Evolutionary conservation across 2,113 vertebrate genomes (phyloP).

Genomic region (Motacilla tschutschensis): DNA sequence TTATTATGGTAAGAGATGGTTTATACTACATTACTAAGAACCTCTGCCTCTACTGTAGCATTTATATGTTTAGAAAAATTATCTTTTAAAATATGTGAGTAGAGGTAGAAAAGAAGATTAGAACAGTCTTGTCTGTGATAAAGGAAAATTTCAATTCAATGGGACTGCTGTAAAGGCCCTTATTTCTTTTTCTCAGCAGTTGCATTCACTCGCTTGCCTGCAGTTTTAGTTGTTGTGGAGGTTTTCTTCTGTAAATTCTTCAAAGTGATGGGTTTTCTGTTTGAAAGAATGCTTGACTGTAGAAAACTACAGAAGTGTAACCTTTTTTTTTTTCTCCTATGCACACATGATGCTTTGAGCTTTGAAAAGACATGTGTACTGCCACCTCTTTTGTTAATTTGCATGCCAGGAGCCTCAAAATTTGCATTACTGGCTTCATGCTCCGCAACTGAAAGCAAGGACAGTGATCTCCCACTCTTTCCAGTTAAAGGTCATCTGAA

Average conservation of each 20-base stretch:
- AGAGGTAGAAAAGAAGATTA: conserved; percentile 23
- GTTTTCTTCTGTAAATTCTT: conserved; percentile 49
- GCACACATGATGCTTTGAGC: not conserved
- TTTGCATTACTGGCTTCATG: conserved; percentile 15
- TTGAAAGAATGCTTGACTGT: conserved; percentile 39
- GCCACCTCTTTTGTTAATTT: not conserved
- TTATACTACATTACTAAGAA: not conserved
- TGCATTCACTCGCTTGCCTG: not conserved
- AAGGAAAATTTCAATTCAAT: conserved; percentile 7
- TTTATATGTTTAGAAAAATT: not conserved
- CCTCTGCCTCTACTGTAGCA: not conserved
- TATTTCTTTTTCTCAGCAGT: conserved; percentile 54
- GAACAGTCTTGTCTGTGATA: conserved; percentile 1
- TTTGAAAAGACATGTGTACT: conserved; percentile 27
- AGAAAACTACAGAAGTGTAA: conserved; percentile 3
- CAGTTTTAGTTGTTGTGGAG: conserved; percentile 25
- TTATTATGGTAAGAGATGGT: not conserved
- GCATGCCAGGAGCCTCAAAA: not conserved
- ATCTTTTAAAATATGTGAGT: not conserved
- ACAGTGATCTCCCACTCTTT: not conserved
- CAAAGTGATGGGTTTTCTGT: conserved; percentile 58
- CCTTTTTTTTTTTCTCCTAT: not conserved
- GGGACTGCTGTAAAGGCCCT: conserved; percentile 5
- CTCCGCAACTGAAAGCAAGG: not conserved
- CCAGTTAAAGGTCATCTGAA: conserved; percentile 30